These are phyloP conservation scores for Pseudococcus jackbeardsleyi DNA, from an alignment of 2,888 invertebrate genomes.

Conservation along the genomic window DNA sequence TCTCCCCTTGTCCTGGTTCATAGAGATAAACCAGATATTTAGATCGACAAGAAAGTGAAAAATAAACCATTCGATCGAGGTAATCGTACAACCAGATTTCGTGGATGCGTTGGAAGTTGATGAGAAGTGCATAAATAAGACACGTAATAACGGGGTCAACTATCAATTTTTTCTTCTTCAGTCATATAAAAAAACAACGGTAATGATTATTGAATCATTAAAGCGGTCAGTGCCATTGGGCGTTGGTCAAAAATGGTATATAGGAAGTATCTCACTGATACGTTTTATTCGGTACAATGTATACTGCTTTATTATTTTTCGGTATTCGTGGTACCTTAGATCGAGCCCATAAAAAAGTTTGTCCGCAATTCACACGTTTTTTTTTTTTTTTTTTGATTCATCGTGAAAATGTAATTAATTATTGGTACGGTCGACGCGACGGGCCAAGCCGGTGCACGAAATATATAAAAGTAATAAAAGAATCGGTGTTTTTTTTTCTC, in stretches of 20 bases:
- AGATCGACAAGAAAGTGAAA: no score
- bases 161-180: constrained; percentile 3
- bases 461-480: constrained; percentile 44
- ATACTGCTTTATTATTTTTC: constrained; percentile 29
- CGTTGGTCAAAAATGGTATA: constrained; percentile 36
- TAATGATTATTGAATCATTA: constrained; percentile 35
- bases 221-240: constrained; percentile 44
- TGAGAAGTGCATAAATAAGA: no score
- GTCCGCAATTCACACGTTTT: constrained; percentile 37
- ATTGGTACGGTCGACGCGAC: constrained; percentile 2
- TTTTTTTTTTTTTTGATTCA: neutral
- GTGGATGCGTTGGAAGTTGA: no score
- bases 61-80: no score
- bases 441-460: neutral
- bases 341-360: constrained; percentile 27
- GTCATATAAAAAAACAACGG: neutral
- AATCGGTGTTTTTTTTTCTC: constrained; percentile 16
- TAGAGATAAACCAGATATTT: no score
- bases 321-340: constrained; percentile 5
- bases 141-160: constrained; percentile 19
- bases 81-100: no score
- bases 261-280: constrained; percentile 13
- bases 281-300: constrained; percentile 10
- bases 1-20: no score
- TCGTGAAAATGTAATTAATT: constrained; percentile 50